phyloP scores from a whole-genome alignment of 64 coral and sea anemone genomes.

The Montipora cactus region DNA sequence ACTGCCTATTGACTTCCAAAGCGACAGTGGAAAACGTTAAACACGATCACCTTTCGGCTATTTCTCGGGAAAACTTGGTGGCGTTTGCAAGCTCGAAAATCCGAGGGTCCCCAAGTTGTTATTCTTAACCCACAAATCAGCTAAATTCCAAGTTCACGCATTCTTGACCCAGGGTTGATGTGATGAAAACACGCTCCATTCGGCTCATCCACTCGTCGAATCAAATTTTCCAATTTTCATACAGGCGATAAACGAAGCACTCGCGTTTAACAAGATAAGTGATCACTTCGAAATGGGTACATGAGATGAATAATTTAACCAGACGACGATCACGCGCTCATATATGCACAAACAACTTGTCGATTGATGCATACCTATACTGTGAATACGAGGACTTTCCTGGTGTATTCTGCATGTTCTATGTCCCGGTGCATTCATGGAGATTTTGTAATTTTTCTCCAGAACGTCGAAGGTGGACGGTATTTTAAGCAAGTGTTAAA shows the following conservation, averaged over 20 bases:
- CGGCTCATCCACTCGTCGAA: background rate
- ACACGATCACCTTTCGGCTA: background rate
- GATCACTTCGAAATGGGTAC: background rate
- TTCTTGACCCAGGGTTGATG: background rate
- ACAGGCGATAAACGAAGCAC: background rate
- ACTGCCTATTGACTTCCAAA: background rate
- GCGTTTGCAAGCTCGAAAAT: too few species aligned
- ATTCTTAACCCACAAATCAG: too few species aligned
- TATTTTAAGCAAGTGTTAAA: background rate
- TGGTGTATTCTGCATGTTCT: background rate
- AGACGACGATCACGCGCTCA: slow-evolving; percentile 1
- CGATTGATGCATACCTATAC: background rate
- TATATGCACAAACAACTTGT: background rate
- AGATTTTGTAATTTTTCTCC: background rate
- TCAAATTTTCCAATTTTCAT: background rate
- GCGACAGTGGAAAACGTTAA: background rate
- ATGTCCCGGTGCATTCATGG: background rate
- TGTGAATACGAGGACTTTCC: background rate
- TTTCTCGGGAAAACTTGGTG: background rate
- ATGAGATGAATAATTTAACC: slow-evolving; percentile 41
- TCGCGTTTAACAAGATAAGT: background rate
- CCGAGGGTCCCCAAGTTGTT: too few species aligned
- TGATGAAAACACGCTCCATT: slow-evolving; percentile 2
- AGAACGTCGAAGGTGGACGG: background rate
- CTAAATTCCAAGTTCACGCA: background rate